phyloP scores from a whole-genome alignment of 2,797 vertebrate species.

The Manis crassicaudata region DNA sequence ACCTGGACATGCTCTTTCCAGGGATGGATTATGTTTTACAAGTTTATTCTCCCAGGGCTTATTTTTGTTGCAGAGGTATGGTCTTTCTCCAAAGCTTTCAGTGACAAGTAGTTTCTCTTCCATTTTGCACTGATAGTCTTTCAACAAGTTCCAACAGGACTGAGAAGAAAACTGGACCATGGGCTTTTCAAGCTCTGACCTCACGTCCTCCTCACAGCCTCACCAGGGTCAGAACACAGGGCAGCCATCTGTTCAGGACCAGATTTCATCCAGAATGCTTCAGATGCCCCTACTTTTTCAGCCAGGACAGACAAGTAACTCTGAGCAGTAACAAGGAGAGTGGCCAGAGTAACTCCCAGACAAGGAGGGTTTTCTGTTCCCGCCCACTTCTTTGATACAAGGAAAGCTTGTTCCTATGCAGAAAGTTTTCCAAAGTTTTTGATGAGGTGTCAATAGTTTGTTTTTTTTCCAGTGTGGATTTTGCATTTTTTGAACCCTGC shows the following conservation, averaged over 20 bases:
- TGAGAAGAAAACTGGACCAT: background rate
- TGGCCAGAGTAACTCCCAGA: background rate
- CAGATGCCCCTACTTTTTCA: background rate
- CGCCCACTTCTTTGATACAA: background rate
- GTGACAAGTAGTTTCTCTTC: background rate
- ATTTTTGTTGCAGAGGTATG: background rate
- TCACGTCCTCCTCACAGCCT: background rate
- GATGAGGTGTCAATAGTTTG: background rate
- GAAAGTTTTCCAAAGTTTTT: background rate
- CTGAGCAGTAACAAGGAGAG: background rate
- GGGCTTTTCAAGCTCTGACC: background rate
- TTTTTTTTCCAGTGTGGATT: background rate
- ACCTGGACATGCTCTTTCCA: background rate
- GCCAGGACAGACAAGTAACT: background rate
- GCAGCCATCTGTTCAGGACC: background rate
- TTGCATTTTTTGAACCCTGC: background rate
- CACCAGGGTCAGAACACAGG: background rate
- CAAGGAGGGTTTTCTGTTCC: background rate
- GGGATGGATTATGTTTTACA: background rate
- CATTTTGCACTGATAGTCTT: background rate
- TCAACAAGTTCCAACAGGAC: background rate
- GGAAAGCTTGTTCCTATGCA: background rate
- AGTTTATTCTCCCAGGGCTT: background rate
- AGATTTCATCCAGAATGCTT: background rate
- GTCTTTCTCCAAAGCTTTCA: background rate